Evolutionary conservation across 2,888 invertebrate genomes (phyloP), one percentile per base, ranked within the genome.

Genomic region (Ptycholaimellus sp.): DNA sequence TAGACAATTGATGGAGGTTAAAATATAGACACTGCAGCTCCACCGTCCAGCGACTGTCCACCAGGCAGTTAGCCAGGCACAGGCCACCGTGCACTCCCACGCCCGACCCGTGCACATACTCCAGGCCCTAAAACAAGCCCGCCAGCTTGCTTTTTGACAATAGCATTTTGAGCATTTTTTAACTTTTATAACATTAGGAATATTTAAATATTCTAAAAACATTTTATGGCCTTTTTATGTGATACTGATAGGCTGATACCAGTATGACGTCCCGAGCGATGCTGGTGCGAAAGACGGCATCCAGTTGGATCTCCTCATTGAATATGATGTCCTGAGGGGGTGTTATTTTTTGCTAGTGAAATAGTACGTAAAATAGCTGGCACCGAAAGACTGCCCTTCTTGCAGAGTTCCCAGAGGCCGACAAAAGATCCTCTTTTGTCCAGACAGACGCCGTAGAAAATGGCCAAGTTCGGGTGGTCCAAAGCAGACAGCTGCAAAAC

Each of bases 21-120:
- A n/a, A n/a, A n/a, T n/a, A n/a, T n/a, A n/a, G n/a, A n/a, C n/a
- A n/a, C n/a, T n/a, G n/a, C n/a, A n/a, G n/a, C n/a, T n/a, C n/a
- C 3, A 54, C 51, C 7, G 53, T 54, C 54, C 54, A 54, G 30
- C 53, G 54, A 2, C 50, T 50, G 39, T 54, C 54, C 20, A 54
- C 54, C 20, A 54, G 41, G 35, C 54, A 54, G 35, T 54, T 54
- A 40, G 54, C 52, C 3, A 53, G 45, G 33, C 54, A 54, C 9
- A 54, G 40, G 38, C 52, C 39, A 1, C 54, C 54, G 39, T 54
- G 54, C 33, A 45, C 47, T 14, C 44, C 21, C 11, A 54, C 40
- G 5, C 45, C 44, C 13, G 54, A 52, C 3, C 45, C 40, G 40
- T 54, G 54, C 1, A 54, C 38, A 38, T 51, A 54, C 19, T 40